phyloP scores from a whole-genome alignment of 2,797 vertebrate species.

The Gallinago solitaria region DNA sequence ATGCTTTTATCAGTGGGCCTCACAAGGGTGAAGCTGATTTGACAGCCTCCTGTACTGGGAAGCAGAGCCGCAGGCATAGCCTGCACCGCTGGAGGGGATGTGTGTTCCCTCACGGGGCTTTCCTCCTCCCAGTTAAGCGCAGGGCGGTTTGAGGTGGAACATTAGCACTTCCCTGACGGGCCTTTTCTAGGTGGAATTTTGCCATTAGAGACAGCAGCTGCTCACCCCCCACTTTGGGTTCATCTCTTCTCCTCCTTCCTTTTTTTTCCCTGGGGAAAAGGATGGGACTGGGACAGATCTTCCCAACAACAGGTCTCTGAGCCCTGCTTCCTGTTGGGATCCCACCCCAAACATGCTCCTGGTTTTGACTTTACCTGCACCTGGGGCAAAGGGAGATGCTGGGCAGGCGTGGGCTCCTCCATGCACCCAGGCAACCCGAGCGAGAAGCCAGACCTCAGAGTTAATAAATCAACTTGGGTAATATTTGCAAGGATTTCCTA shows the following conservation, averaged over 20 bases:
- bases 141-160: neutral
- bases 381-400: neutral
- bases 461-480: neutral
- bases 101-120: neutral
- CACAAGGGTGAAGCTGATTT: neutral
- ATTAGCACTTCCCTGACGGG: neutral
- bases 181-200: neutral
- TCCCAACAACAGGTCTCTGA: neutral
- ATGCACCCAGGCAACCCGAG: neutral
- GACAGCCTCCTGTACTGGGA: accelerated
- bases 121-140: neutral
- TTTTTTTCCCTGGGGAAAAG: neutral
- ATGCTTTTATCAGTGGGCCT: too few species aligned
- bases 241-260: neutral
- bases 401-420: neutral
- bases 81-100: neutral
- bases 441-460: neutral
- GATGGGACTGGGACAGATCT: neutral
- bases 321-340: neutral
- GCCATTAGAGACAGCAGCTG: neutral
- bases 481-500: neutral
- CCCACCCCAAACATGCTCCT: neutral
- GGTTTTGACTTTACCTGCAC: neutral
- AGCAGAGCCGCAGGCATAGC: neutral
- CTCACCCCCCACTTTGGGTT: neutral